phyloP scores from a whole-genome alignment of 2,888 invertebrate species.

The Theretra japonica region DNA sequence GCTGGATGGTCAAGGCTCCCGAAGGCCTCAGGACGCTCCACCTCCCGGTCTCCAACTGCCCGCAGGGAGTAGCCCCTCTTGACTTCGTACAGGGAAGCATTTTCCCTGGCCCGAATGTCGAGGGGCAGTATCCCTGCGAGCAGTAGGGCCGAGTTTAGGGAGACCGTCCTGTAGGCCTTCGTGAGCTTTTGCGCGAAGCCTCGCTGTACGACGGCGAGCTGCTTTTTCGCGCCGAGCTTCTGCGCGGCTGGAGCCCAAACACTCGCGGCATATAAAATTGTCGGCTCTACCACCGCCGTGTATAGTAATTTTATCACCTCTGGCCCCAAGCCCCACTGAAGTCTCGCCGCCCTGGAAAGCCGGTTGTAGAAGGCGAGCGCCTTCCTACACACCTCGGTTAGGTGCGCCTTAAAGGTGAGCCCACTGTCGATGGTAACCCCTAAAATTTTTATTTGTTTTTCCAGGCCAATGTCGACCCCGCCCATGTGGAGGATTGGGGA shows the following conservation, averaged over 20 bases:
- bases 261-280: neutral
- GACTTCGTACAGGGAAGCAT: neutral
- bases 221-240: neutral
- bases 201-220: neutral
- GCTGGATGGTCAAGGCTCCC: too few species aligned
- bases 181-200: constrained; percentile 27
- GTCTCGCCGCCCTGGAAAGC: too few species aligned
- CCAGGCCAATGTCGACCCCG: too few species aligned
- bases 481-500: too few species aligned
- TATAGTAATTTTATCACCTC: too few species aligned
- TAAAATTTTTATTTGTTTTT: too few species aligned
- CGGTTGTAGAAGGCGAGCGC: too few species aligned
- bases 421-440: too few species aligned
- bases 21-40: constrained; percentile 31
- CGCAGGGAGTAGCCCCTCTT: constrained; percentile 33
- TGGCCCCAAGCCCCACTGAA: too few species aligned
- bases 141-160: constrained; percentile 32
- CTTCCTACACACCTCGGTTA: too few species aligned
- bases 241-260: constrained; percentile 25
- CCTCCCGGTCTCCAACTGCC: constrained; percentile 34
- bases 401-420: too few species aligned
- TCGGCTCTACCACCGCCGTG: too few species aligned
- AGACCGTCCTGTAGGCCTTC: constrained; percentile 20
- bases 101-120: constrained; percentile 37
- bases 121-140: constrained; percentile 40